Percentiles rank a stretch among this genome's conserved stretches.
Evolutionary conservation across 1,140 invertebrate species (phyloP).

Genomic region (Heliothis virescens): DNA sequence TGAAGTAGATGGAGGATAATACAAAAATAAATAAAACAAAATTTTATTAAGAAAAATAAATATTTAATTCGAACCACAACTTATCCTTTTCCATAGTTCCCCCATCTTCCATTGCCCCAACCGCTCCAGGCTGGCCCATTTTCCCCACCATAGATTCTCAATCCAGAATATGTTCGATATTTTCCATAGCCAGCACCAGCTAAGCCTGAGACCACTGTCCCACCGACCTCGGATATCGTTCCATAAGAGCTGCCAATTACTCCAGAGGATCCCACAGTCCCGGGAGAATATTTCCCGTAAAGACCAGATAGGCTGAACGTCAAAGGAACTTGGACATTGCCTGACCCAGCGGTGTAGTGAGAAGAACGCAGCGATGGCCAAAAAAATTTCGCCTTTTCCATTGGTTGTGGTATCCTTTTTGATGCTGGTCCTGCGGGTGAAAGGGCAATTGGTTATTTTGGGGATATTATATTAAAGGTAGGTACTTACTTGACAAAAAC

Average conservation of each 20-base stretch:
- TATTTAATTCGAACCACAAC: too few species aligned
- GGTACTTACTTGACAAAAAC: not conserved
- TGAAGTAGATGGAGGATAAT: too few species aligned
- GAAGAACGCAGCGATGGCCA: slow-evolving; percentile 68
- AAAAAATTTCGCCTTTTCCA: slow-evolving; percentile 69
- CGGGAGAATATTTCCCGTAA: slow-evolving; percentile 63
- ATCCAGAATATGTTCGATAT: slow-evolving; percentile 57
- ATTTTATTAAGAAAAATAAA: too few species aligned
- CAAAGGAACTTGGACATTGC: slow-evolving; percentile 69
- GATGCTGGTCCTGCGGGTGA: slow-evolving; percentile 45
- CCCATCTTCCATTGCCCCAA: slow-evolving; percentile 83
- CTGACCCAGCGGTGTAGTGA: slow-evolving; percentile 54
- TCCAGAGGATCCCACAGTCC: slow-evolving; percentile 46
- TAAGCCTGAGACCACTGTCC: slow-evolving; percentile 50
- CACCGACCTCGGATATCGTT: slow-evolving; percentile 55
- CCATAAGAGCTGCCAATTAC: slow-evolving; percentile 68
- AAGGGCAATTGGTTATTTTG: slow-evolving; percentile 23
- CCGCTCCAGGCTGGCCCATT: slow-evolving; percentile 71
- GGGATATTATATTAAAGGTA: not conserved
- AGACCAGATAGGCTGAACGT: slow-evolving; percentile 73
- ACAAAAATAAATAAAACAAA: too few species aligned
- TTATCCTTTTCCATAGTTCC: slow-evolving; percentile 81
- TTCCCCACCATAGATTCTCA: slow-evolving; percentile 65
- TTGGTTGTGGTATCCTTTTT: slow-evolving; percentile 49
- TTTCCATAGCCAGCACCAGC: slow-evolving; percentile 69